These are phyloP conservation scores for Labia minor DNA, from an alignment of 2,888 invertebrate species.

Conservation along the genomic window DNA sequence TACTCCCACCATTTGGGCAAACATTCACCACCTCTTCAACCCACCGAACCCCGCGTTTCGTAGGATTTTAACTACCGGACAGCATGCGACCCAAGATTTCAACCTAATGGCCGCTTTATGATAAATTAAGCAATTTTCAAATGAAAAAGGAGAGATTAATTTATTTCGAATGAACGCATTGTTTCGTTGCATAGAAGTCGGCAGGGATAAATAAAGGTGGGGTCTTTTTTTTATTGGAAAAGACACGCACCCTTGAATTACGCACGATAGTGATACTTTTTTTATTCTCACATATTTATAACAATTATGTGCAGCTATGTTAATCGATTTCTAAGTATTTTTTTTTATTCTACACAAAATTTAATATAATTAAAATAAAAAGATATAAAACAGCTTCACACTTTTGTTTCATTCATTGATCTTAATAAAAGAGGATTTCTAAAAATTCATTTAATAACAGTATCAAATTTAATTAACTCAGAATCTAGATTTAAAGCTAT, in stretches of 20 bases:
- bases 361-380: too few species aligned
- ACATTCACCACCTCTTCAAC: not conserved
- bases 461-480: too few species aligned
- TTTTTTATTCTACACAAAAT: too few species aligned
- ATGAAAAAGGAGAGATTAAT: conserved; percentile 13
- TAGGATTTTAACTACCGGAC: not conserved
- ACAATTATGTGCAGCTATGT: too few species aligned
- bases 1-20: not conserved
- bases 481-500: too few species aligned
- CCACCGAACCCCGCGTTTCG: not conserved
- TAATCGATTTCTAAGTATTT: too few species aligned
- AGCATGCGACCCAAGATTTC: conserved; percentile 13
- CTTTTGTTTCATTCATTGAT: too few species aligned
- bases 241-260: conserved; percentile 7
- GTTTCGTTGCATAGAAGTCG: not conserved
- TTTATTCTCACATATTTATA: too few species aligned
- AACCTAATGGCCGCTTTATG: conserved; percentile 13
- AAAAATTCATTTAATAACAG: too few species aligned
- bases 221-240: not conserved
- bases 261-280: not conserved
- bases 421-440: too few species aligned
- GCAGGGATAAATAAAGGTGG: conserved; percentile 1
- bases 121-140: conserved; percentile 13
- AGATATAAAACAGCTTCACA: too few species aligned
- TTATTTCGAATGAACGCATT: conserved; percentile 13